Base-by-base conservation (phyloP, 35 echinoderm and acorn worm species). In the Heliocidaris tuberculata region DNA sequence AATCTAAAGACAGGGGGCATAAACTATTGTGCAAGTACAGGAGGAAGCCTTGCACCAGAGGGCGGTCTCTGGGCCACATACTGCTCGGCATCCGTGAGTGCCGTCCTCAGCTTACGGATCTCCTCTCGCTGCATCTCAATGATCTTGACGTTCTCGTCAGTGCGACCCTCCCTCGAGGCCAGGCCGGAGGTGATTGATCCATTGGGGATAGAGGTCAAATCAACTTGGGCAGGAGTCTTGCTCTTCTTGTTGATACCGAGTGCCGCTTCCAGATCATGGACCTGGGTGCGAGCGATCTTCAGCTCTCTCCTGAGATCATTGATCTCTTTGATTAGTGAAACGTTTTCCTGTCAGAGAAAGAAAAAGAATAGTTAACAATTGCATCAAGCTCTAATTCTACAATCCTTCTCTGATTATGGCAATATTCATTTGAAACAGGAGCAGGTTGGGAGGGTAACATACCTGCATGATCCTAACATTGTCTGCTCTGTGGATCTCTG, bases 391-490 rank as follows among this genome's bases (percentile, higher is more conserved):
- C 19, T 70, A 16, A 70, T 70, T n/a, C 65, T 7, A 78, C 65
- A 78, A 78, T 27, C 19, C 65, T 78, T 78, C 65, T 12, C 52
- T 52, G 50, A 52, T 52, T 8, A 70, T 70, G 1, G 17, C 60
- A 70, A 24, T 24, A 2, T 21, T 70, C 60, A 78, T 24, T 78
- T 78, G 0, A 78, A 78, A 78, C 27, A 56, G 52, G 10, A 56
- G 52, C 10, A 56, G 52, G 15, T 15, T 52, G 50, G 50, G 7
- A 11, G 52, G 1, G 32, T 49, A 91, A 12, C 90, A 50, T 93
- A 99, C 98, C 98, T 99, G 98, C 98, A 99, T 99, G 78, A 99
- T 99, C 60, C 98, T 94, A 86, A 99, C 98, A 88, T 99, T 99
- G 94, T 99, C 98, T 96, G 98, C 97, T 85, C 98, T 92, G 92